A percentile compares a stretch with the other conserved stretches of the same genome.
These are phyloP conservation scores for Buteo buteo DNA, from an alignment of 2,113 vertebrate genomes.

Conservation along the genomic window DNA sequence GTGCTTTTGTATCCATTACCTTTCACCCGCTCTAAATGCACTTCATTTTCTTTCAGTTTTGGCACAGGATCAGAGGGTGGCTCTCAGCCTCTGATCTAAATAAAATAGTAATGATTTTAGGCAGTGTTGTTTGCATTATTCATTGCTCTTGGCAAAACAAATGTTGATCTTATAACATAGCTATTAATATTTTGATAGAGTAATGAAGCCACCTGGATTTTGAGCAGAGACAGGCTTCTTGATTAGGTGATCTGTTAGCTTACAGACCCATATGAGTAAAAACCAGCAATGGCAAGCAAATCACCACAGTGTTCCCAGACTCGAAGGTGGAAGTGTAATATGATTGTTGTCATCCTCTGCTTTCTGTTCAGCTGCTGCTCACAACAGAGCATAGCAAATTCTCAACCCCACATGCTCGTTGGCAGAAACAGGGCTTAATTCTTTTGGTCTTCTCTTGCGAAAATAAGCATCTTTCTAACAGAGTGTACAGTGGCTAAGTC, in stretches of 20 bases:
- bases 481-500: not conserved
- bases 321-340: not conserved
- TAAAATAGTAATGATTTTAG: not conserved
- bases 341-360: not conserved
- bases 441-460: not conserved
- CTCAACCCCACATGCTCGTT: not conserved
- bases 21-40: not conserved
- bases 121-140: not conserved
- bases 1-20: not conserved
- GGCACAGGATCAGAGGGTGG: not conserved
- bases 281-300: not conserved
- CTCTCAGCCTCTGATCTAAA: conserved; percentile 1
- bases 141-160: conserved; percentile 46
- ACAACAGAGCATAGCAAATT: not conserved
- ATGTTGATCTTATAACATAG: not conserved
- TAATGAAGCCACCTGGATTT: conserved; percentile 24
- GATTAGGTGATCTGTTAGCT: not conserved
- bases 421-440: not conserved
- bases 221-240: not conserved
- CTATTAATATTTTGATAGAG: conserved; percentile 27
- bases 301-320: not conserved
- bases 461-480: not conserved
- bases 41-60: not conserved
- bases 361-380: not conserved
- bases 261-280: not conserved